Evolutionary conservation across 2,113 vertebrate species (phyloP).

Genomic region (Alouatta palliata): DNA sequence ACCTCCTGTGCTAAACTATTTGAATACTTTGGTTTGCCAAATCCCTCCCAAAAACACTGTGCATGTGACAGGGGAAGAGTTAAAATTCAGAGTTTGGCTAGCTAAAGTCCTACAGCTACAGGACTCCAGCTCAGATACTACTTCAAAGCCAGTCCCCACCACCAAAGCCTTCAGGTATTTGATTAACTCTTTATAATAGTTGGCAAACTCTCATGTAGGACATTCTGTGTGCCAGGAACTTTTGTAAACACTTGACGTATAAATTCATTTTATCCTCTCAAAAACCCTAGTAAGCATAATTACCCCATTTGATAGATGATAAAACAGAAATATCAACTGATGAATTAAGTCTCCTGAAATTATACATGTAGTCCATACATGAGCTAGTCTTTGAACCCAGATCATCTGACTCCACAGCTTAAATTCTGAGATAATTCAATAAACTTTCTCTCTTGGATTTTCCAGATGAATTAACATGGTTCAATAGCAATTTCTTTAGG

Average conservation of each 20-base stretch:
- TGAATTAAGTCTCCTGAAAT: neutral
- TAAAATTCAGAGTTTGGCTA: neutral
- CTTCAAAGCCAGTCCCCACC: neutral
- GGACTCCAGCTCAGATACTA: neutral
- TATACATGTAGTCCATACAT: neutral
- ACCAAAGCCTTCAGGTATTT: neutral
- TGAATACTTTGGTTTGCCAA: neutral
- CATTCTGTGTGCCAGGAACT: neutral
- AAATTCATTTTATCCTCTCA: neutral
- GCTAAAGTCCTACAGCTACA: neutral
- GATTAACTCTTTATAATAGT: neutral
- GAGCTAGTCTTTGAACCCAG: neutral
- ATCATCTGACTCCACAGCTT: neutral
- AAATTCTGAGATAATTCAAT: neutral
- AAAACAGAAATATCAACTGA: neutral
- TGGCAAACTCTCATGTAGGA: neutral
- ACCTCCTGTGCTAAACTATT: neutral
- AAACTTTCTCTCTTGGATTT: neutral
- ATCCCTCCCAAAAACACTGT: neutral
- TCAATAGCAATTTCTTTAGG: neutral
- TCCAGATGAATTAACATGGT: neutral
- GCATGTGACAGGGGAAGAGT: neutral
- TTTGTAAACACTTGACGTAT: neutral
- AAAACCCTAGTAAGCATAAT: neutral
- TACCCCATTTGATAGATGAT: neutral